Evolutionary conservation across 2,113 vertebrate genomes (phyloP).

Genomic region (Percopsis transmontana): DNA sequence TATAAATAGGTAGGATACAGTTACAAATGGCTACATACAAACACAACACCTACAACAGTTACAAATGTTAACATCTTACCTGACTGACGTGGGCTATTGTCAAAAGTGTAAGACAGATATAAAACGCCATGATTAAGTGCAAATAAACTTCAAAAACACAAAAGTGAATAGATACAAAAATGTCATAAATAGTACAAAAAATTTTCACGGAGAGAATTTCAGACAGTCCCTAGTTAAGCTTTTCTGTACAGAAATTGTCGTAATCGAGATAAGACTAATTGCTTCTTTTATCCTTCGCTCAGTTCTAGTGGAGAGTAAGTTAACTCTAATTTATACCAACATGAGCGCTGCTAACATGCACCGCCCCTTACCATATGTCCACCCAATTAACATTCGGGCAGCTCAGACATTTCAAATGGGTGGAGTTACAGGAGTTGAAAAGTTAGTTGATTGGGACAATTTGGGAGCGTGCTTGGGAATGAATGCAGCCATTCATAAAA

Average conservation of each 20-base stretch:
- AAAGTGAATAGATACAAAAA: conserved; percentile 7
- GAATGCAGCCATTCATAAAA: conserved; percentile 50
- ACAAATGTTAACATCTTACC: conserved; percentile 52
- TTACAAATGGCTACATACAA: background rate
- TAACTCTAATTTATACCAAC: conserved; percentile 53
- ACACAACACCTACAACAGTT: background rate
- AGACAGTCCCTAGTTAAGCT: background rate
- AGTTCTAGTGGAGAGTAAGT: background rate
- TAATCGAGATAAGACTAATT: background rate
- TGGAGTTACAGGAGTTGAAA: conserved; percentile 15
- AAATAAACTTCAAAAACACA: background rate
- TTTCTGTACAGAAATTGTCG: background rate
- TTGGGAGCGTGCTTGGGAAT: conserved; percentile 48
- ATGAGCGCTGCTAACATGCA: background rate
- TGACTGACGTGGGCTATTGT: conserved; percentile 62
- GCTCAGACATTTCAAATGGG: conserved; percentile 16
- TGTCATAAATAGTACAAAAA: background rate
- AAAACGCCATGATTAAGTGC: conserved; percentile 44
- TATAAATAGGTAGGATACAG: no score
- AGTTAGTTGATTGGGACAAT: conserved; percentile 42
- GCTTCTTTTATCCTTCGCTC: conserved; percentile 14
- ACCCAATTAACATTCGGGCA: conserved; percentile 42
- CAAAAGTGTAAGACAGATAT: conserved; percentile 50
- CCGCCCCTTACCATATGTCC: conserved; percentile 29
- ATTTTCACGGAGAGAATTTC: background rate